These are phyloP conservation scores for Campylomormyrus numenius DNA, from an alignment of 2,113 vertebrate species.

Conservation along the genomic window DNA sequence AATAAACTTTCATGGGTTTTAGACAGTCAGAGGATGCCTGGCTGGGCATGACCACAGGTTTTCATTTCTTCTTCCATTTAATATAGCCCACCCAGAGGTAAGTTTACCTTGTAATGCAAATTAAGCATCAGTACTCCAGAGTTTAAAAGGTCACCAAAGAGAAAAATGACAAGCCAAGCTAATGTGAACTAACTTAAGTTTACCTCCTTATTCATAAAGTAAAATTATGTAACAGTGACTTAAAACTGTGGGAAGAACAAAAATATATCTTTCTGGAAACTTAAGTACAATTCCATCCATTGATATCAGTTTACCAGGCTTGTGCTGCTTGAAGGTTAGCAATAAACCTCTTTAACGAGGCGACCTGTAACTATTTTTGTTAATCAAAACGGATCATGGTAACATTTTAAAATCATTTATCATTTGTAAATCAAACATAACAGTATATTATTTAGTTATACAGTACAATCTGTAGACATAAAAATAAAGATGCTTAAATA, in stretches of 20 bases:
- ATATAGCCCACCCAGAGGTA: neutral
- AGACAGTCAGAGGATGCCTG: neutral
- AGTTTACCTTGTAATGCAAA: neutral
- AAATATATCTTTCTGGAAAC: neutral
- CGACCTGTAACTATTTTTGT: neutral
- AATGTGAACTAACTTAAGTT: neutral
- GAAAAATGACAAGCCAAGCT: neutral
- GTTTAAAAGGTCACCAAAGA: neutral
- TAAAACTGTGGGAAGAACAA: neutral
- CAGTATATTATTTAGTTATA: neutral
- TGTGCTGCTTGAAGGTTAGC: neutral
- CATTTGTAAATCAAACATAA: neutral
- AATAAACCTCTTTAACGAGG: neutral
- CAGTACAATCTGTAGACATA: neutral
- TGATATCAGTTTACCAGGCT: neutral
- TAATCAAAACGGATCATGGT: neutral
- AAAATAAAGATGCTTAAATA: neutral
- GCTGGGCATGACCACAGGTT: neutral
- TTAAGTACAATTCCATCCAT: neutral
- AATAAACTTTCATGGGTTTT: conserved; percentile 4
- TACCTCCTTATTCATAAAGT: neutral
- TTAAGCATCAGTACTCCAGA: neutral
- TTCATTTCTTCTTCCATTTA: neutral
- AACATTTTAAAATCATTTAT: neutral
- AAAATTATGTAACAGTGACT: neutral